Evolutionary conservation across 2,888 invertebrate genomes (phyloP), one percentile per base, ranked within the genome.

Genomic region (Diaphora mendica): DNA sequence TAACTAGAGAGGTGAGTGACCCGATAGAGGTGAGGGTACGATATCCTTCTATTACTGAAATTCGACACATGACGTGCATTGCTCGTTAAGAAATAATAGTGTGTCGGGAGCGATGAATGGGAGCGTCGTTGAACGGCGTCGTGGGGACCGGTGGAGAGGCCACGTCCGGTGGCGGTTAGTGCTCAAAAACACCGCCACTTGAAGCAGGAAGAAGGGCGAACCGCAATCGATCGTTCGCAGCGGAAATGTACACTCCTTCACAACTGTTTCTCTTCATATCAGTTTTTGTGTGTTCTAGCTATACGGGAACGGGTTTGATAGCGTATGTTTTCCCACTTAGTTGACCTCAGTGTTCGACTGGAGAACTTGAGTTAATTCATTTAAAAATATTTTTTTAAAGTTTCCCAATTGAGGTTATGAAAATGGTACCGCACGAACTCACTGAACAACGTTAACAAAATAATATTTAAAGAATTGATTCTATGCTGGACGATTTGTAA

Each of bases 1-100:
- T 42, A 64, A 66, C 68, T 33, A 44, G 20, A 42, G 69, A 77
- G 83, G 80, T 81, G 76, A 81, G 68, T 85, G 83, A 85, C 78
- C 85, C 76, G 62, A 74, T 48, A 77, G 66, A 68, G 68, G 48
- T 64, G 68, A 72, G 77, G 75, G 72, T 70, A 71, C 68, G 72
- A 76, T 68, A 76, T 71, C 79, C 76, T 82, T n/a, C 75, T 69
- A 68, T 78, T 81, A 78, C 77, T 79, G 77, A 76, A 83, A 76
- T 69, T 77, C 67, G 35, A 65, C 71, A 68, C 66, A 64, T 65
- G 71, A 55, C 65, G 69, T 79, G 80, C 72, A 82, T 73, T 75
- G 74, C 66, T 44, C 66, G 67, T 70, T 75, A 68, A 72, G 76
- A 73, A 68, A 68, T 69, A 75, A 70, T 44, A 67, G 71, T 65